Evolutionary conservation across 2,113 vertebrate species (phyloP).

Genomic region (Scalopus aquaticus): DNA sequence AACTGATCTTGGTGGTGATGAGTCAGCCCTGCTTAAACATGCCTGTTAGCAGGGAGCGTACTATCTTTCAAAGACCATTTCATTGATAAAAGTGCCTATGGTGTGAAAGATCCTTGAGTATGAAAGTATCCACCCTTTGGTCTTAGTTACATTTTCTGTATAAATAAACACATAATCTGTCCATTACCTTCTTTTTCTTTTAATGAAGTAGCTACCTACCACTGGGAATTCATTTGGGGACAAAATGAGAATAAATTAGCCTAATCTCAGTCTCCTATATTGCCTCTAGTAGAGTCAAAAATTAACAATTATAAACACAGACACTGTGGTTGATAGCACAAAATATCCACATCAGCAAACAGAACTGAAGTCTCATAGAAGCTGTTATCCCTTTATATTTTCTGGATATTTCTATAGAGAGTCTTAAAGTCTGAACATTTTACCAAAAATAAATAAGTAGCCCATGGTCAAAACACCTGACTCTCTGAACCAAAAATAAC

Average conservation of each 20-base stretch:
- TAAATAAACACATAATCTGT: not conserved
- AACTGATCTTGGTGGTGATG: not conserved
- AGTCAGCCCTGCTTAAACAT: not conserved
- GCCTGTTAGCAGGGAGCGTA: not conserved
- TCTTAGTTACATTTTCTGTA: not conserved
- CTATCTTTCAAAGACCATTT: not conserved
- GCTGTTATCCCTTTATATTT: not conserved
- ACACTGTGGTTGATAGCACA: not conserved
- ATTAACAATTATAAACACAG: not conserved
- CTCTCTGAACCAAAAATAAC: constrained; percentile 48
- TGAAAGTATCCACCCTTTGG: not conserved
- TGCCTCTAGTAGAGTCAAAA: not conserved
- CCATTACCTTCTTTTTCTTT: constrained; percentile 20
- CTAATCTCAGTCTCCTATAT: not conserved
- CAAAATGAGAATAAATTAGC: not conserved
- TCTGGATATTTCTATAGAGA: not conserved
- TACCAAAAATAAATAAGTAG: not conserved
- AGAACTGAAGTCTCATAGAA: not conserved
- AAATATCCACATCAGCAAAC: not conserved
- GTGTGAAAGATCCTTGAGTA: constrained; percentile 32
- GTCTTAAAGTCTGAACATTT: not conserved
- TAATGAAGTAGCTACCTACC: not conserved
- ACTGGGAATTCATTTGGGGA: not conserved
- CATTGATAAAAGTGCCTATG: not conserved
- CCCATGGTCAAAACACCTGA: not conserved